Conservation (phyloP, 2,113 vertebrate genomes). For the Maccullochella peelii region DNA sequence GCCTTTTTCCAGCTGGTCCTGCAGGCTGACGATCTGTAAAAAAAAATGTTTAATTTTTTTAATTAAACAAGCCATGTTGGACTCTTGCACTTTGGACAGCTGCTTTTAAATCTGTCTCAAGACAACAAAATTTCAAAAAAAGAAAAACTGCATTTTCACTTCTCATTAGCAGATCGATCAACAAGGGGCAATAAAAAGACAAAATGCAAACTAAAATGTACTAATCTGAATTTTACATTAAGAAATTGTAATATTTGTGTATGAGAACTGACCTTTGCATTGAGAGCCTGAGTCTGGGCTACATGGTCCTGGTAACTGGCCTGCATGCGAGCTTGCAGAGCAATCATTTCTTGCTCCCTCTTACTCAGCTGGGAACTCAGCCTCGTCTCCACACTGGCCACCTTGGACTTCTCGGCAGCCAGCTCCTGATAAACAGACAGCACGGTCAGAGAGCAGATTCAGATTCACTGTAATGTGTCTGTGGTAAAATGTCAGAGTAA, state of each 20-base stretch:
- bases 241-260: not conserved
- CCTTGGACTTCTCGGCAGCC: conserved; percentile 89
- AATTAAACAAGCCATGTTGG: not conserved
- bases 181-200: not conserved
- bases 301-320: conserved; percentile 93
- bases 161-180: not conserved
- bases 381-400: conserved; percentile 84
- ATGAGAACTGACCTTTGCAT: conserved; percentile 87
- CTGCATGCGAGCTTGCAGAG: conserved; percentile 93
- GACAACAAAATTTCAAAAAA: not conserved
- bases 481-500: not conserved
- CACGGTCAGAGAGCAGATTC: not conserved
- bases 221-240: conserved; percentile 8
- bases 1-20: conserved; percentile 95
- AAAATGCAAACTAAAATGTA: not conserved
- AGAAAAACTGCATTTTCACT: not conserved
- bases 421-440: conserved; percentile 86
- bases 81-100: not conserved
- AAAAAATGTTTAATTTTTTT: not conserved
- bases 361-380: conserved; percentile 91
- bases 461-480: not conserved
- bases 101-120: conserved; percentile 11
- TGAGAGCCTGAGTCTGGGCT: conserved; percentile 90
- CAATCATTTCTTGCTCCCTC: conserved; percentile 88
- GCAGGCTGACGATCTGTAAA: conserved; percentile 87